Evolutionary conservation across 1,140 invertebrate genomes (phyloP).

Genomic region (Drosophila erecta): DNA sequence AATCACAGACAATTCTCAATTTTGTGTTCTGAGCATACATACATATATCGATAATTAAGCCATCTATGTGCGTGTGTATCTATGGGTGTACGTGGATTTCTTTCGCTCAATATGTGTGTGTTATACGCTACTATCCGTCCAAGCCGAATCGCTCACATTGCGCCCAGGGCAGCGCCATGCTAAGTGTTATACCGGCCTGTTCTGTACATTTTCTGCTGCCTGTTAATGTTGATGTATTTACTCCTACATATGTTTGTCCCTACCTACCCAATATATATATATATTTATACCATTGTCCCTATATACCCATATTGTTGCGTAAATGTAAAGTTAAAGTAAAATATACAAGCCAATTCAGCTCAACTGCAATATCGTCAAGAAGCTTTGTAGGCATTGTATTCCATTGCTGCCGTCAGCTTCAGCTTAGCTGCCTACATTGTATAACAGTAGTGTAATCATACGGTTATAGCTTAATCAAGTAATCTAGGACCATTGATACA

Average conservation of each 20-base stretch:
- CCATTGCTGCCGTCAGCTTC: conserved; percentile 42
- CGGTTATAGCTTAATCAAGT: conserved; percentile 3
- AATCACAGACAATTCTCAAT: neutral
- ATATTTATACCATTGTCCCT: conserved; percentile 29
- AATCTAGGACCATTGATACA: conserved; percentile 18
- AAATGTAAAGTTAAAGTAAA: conserved; percentile 13
- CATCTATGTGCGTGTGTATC: conserved; percentile 25
- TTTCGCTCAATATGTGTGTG: conserved; percentile 25
- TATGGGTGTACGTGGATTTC: conserved; percentile 26
- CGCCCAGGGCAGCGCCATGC: conserved; percentile 53
- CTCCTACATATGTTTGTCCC: conserved; percentile 29
- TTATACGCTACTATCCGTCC: conserved; percentile 39
- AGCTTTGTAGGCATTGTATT: conserved; percentile 28
- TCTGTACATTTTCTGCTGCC: conserved; percentile 46
- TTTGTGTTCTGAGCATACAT: conserved; percentile 17
- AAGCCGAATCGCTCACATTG: conserved; percentile 43
- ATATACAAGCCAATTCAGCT: conserved; percentile 1
- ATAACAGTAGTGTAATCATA: conserved; percentile 8
- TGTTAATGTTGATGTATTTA: conserved; percentile 43
- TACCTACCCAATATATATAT: conserved; percentile 29
- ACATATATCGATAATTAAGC: conserved; percentile 17
- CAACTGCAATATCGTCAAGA: conserved; percentile 13
- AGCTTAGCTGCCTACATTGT: conserved; percentile 19
- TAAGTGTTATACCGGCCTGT: conserved; percentile 68
- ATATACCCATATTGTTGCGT: conserved; percentile 30